Percentiles rank a stretch among this genome's conserved stretches.
Evolutionary conservation across 2,113 vertebrate species (phyloP).

Genomic region (Percopsis transmontana): DNA sequence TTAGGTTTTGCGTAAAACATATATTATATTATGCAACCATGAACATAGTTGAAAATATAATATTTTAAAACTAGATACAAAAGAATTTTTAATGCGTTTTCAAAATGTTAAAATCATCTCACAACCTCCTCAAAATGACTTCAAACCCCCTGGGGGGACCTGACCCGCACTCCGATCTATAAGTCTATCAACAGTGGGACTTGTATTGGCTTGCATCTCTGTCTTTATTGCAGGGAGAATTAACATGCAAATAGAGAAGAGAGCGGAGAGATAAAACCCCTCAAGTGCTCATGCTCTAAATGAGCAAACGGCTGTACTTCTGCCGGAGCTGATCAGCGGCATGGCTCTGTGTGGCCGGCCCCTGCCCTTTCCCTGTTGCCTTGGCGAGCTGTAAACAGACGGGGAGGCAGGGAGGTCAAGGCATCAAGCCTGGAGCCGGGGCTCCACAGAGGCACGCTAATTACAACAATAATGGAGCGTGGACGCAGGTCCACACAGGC

Average conservation of each 20-base stretch:
- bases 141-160: too few relatives aligned
- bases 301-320: conserved; percentile 70
- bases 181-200: neutral
- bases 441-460: conserved; percentile 64
- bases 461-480: conserved; percentile 77
- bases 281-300: conserved; percentile 58
- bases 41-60: too few relatives aligned
- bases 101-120: too few relatives aligned
- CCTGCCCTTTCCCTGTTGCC: conserved; percentile 64
- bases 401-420: conserved; percentile 68
- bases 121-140: too few relatives aligned
- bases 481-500: conserved; percentile 67
- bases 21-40: too few relatives aligned
- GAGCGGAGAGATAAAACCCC: conserved; percentile 53
- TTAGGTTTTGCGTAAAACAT: too few relatives aligned
- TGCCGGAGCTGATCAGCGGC: conserved; percentile 51
- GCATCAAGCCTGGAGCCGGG: conserved; percentile 57
- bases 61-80: too few relatives aligned
- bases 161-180: too few relatives aligned
- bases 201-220: conserved; percentile 17
- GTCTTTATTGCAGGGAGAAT: conserved; percentile 33
- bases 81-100: too few relatives aligned
- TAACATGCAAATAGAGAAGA: conserved; percentile 52
- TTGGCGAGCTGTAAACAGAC: conserved; percentile 63
- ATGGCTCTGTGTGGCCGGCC: conserved; percentile 50